Evolutionary conservation across 2,797 vertebrate species (phyloP).

Genomic region (Chaunax sp.): DNA sequence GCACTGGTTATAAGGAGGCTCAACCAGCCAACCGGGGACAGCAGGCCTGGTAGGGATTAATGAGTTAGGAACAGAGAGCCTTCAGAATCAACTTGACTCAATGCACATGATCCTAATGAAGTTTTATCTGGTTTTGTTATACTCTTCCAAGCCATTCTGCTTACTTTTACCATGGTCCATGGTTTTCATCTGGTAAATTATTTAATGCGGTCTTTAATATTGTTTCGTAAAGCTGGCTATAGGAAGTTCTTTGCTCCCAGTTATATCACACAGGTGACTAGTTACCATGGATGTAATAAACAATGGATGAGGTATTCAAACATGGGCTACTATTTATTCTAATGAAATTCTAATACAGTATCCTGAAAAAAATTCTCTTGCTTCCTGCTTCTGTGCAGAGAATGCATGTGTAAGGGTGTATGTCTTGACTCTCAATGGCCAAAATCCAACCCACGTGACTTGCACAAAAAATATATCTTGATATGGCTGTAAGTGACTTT

Average conservation of each 20-base stretch:
- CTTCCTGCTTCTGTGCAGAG: neutral
- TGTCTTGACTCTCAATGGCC: slow-evolving; percentile 10
- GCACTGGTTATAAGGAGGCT: slow-evolving; percentile 46
- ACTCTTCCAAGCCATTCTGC: slow-evolving; percentile 47
- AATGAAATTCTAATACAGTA: slow-evolving; percentile 22
- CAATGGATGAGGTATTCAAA: slow-evolving; percentile 52
- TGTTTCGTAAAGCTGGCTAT: slow-evolving; percentile 50
- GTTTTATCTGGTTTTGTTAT: slow-evolving; percentile 63
- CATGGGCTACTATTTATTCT: slow-evolving; percentile 19
- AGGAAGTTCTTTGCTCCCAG: slow-evolving; percentile 48
- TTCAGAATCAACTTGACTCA: slow-evolving; percentile 59
- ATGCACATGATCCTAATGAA: slow-evolving; percentile 63
- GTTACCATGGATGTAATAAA: slow-evolving; percentile 51
- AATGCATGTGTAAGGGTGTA: slow-evolving; percentile 2
- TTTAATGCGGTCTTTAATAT: slow-evolving; percentile 59
- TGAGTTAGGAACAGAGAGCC: slow-evolving; percentile 72
- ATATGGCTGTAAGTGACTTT: neutral
- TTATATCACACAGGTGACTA: slow-evolving; percentile 50
- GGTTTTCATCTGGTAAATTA: slow-evolving; percentile 59
- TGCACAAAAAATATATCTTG: neutral
- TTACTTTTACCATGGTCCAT: slow-evolving; percentile 49
- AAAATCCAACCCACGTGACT: neutral
- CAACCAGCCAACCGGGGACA: slow-evolving; percentile 46
- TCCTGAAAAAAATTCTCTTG: neutral
- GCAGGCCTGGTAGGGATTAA: slow-evolving; percentile 69